A percentile compares a stretch with the other conserved stretches of the same genome.
These are phyloP conservation scores for Lucilia sericata DNA, from an alignment of 1,140 invertebrate species.

Conservation along the genomic window DNA sequence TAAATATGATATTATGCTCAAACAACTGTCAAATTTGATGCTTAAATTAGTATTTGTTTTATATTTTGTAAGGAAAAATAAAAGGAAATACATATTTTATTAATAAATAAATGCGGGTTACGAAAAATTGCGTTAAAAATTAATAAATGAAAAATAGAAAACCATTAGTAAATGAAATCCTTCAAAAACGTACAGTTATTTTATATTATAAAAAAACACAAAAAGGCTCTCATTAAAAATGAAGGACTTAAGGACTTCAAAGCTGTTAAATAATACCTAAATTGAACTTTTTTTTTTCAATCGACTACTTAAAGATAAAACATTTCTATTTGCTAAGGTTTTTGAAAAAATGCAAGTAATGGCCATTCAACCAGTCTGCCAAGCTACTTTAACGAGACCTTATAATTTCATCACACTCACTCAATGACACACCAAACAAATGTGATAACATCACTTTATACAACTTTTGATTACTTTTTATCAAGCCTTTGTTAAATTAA, in stretches of 20 bases:
- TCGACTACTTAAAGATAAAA: too few relatives aligned
- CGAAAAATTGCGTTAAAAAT: neutral
- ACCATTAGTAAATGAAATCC: too few relatives aligned
- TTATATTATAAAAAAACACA: too few relatives aligned
- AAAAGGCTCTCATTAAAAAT: neutral
- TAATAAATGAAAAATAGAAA: too few relatives aligned
- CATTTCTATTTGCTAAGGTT: too few relatives aligned
- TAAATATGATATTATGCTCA: neutral
- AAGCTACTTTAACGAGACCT: too few relatives aligned
- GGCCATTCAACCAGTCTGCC: too few relatives aligned
- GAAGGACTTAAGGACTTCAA: neutral
- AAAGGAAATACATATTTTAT: neutral
- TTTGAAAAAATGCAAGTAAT: too few relatives aligned
- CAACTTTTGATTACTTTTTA: neutral
- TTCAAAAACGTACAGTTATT: too few relatives aligned
- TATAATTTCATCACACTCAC: too few relatives aligned
- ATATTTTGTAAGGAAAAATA: too few relatives aligned
- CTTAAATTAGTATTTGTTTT: too few relatives aligned
- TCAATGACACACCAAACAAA: neutral
- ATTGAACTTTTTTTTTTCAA: neutral
- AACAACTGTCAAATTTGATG: neutral
- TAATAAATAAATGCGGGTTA: slow-evolving; percentile 2
- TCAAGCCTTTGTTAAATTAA: neutral
- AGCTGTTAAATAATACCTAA: neutral
- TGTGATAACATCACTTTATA: neutral